Conservation (phyloP, 2,888 invertebrate genomes). For the Drosophila atripex region DNA sequence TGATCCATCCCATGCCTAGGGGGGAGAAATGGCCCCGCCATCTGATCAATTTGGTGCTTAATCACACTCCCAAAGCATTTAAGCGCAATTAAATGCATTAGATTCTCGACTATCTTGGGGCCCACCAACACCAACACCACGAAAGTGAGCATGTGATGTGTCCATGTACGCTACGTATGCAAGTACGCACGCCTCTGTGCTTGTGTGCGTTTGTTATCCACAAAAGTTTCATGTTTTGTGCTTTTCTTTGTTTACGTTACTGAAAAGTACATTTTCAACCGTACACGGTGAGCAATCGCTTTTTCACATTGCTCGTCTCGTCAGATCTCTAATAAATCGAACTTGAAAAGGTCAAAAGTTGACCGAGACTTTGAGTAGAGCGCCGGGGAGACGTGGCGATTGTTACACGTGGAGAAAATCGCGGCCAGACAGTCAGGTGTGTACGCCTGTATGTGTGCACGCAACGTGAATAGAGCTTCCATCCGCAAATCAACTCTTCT, state of each 20-base stretch:
- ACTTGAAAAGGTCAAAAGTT: conserved; percentile 47
- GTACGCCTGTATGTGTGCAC: conserved; percentile 12
- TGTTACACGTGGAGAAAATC: conserved; percentile 58
- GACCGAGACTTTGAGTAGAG: neutral
- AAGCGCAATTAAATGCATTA: conserved; percentile 14
- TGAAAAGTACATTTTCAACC: conserved; percentile 33
- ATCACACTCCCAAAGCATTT: conserved; percentile 13
- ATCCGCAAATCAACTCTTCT: neutral
- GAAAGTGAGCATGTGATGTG: conserved; percentile 25
- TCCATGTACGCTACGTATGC: conserved; percentile 36
- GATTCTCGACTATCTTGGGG: conserved; percentile 7
- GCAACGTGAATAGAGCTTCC: conserved; percentile 3
- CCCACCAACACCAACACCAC: conserved; percentile 16
- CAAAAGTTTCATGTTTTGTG: conserved; percentile 40
- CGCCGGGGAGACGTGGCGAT: conserved; percentile 56
- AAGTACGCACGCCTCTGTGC: conserved; percentile 7
- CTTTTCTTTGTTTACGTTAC: conserved; percentile 70
- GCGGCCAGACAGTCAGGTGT: conserved; percentile 2
- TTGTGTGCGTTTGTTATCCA: conserved; percentile 40
- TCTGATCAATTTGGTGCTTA: conserved; percentile 27
- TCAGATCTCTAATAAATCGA: neutral
- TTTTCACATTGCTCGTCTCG: conserved; percentile 1
- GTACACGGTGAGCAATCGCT: conserved; percentile 23
- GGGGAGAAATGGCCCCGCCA: conserved; percentile 30
- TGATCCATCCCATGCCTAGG: conserved; percentile 5